Evolutionary conservation across 2,797 vertebrate genomes (phyloP).

Genomic region (Mormyrus hasselquistii): DNA sequence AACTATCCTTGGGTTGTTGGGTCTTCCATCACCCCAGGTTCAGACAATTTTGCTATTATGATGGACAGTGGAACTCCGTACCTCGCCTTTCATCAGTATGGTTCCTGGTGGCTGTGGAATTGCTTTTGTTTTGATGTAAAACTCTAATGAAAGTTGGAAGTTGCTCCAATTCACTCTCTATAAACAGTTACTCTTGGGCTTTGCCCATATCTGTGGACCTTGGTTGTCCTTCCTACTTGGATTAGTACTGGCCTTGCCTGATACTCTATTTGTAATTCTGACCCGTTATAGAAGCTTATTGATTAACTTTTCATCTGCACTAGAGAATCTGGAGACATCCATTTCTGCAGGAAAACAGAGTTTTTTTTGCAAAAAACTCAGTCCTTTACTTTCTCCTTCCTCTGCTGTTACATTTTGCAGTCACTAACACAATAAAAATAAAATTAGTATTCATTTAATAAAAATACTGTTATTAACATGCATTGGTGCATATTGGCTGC

Average conservation of each 20-base stretch:
- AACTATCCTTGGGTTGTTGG: conserved; percentile 30
- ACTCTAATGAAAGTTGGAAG: neutral
- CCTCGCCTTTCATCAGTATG: neutral
- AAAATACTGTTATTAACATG: neutral
- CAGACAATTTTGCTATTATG: neutral
- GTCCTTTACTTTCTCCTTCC: neutral
- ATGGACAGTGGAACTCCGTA: neutral
- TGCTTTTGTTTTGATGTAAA: neutral
- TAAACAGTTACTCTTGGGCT: neutral
- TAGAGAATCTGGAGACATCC: neutral
- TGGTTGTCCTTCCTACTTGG: neutral
- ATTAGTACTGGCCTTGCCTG: neutral
- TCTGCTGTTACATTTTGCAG: neutral
- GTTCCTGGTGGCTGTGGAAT: neutral
- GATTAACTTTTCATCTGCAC: neutral
- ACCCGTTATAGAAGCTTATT: neutral
- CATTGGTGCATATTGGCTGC: neutral
- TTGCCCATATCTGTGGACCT: neutral
- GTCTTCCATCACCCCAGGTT: conserved; percentile 20
- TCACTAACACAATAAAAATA: neutral
- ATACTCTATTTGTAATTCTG: neutral
- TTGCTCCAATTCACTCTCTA: neutral
- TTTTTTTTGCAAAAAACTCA: neutral
- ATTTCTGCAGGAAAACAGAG: neutral
- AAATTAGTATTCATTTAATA: neutral